Evolutionary conservation across 1,140 invertebrate species (phyloP).

Genomic region (Drosophila nigrodunni): DNA sequence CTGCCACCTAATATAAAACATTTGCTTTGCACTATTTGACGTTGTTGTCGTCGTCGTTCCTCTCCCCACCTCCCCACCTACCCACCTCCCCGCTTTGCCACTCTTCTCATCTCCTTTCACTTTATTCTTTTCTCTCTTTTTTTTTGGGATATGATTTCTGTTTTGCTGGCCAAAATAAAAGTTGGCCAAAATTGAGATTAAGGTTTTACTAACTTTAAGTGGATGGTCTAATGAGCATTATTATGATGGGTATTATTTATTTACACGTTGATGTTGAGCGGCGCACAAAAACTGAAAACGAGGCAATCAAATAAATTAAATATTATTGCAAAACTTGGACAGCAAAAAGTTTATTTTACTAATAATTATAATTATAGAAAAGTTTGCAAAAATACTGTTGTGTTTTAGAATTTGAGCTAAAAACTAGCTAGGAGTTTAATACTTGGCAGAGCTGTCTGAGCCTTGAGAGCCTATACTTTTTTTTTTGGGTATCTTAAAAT

Average conservation of each 20-base stretch:
- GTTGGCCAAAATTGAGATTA: constrained; percentile 60
- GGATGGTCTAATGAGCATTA: constrained; percentile 61
- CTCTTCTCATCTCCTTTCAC: constrained; percentile 7
- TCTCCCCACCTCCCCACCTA: too few species aligned
- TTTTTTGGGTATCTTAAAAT: too few species aligned
- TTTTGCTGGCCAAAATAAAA: constrained; percentile 30
- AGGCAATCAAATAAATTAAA: constrained; percentile 12
- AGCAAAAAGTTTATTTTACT: not conserved
- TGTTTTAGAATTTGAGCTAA: too few species aligned
- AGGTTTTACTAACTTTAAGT: constrained; percentile 53
- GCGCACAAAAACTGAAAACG: not conserved
- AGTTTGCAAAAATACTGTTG: too few species aligned
- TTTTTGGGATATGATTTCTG: constrained; percentile 25
- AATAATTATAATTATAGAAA: not conserved
- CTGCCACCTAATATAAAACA: constrained; percentile 70
- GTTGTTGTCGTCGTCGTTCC: constrained; percentile 33
- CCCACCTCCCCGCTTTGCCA: too few species aligned
- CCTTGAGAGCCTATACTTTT: too few species aligned
- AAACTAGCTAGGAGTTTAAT: too few species aligned
- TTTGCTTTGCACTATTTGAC: constrained; percentile 74
- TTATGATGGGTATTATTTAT: constrained; percentile 52
- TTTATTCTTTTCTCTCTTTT: constrained; percentile 1
- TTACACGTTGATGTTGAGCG: not conserved
- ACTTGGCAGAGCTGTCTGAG: too few species aligned
- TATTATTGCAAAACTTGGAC: constrained; percentile 1